These are phyloP conservation scores for Gymnothorax reevesii DNA, from an alignment of 2,797 vertebrate species.

Conservation along the genomic window DNA sequence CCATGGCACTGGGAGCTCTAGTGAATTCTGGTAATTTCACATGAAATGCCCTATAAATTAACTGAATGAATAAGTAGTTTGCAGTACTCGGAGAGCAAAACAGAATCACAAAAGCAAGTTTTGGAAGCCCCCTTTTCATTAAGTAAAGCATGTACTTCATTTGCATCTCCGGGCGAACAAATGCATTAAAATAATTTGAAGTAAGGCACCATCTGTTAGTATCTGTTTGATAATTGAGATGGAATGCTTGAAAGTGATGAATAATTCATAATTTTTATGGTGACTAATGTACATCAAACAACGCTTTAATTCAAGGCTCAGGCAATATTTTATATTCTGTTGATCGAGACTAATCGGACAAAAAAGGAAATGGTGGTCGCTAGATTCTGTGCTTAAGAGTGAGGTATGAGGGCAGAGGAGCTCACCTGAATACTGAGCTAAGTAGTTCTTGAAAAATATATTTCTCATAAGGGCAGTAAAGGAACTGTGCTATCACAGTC, in stretches of 20 bases:
- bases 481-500: constrained; percentile 55
- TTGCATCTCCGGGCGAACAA: neutral
- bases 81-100: neutral
- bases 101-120: neutral
- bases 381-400: constrained; percentile 2
- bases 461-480: constrained; percentile 58
- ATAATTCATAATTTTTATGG: constrained; percentile 1
- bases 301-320: constrained; percentile 28
- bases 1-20: too few species aligned
- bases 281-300: neutral
- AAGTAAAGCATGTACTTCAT: neutral
- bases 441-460: constrained; percentile 61
- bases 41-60: neutral
- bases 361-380: neutral
- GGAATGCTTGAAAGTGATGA: constrained; percentile 9
- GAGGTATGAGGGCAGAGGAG: constrained; percentile 42
- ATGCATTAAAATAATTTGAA: neutral
- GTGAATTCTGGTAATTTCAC: too few species aligned
- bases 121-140: neutral
- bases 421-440: constrained; percentile 60
- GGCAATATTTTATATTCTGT: constrained; percentile 5
- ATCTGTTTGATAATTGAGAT: constrained; percentile 23
- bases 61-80: neutral
- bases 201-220: constrained; percentile 1
- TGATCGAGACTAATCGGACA: constrained; percentile 19